phyloP scores from a whole-genome alignment of 2,113 vertebrate genomes.

The Dasyprocta punctata region DNA sequence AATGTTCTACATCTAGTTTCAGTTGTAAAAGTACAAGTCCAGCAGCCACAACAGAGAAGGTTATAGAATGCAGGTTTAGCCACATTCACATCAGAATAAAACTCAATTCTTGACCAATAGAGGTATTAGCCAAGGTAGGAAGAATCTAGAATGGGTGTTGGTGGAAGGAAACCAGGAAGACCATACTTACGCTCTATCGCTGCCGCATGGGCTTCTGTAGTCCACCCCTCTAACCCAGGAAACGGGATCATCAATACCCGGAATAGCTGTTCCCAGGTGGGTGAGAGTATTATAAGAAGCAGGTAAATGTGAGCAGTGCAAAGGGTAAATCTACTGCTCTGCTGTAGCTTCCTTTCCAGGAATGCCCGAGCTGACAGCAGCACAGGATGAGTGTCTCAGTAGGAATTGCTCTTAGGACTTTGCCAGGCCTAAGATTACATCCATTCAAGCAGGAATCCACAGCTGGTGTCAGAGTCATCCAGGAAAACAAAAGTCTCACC shows the following conservation, averaged over 20 bases:
- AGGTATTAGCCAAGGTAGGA: not conserved
- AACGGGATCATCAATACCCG: not conserved
- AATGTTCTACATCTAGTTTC: not conserved
- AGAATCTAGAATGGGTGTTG: not conserved
- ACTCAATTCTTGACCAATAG: not conserved
- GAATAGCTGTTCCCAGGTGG: not conserved
- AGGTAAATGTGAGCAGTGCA: not conserved
- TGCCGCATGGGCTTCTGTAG: not conserved
- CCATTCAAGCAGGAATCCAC: not conserved
- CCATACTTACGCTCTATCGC: not conserved
- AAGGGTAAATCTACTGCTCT: not conserved
- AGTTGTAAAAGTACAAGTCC: not conserved
- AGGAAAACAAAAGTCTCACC: not conserved
- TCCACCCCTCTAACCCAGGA: not conserved
- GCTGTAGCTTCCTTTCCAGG: too few species aligned
- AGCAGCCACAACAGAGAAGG: not conserved
- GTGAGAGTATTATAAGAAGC: not conserved
- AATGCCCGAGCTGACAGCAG: too few species aligned
- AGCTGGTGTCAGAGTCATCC: not conserved
- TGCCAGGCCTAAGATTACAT: too few species aligned
- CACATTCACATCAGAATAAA: not conserved
- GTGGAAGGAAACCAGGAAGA: not conserved
- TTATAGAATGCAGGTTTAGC: not conserved
- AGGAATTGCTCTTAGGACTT: not conserved
- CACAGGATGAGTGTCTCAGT: not conserved